Conservation (phyloP, 2,797 vertebrate genomes). For the Paratrypauchen microcephalus region DNA sequence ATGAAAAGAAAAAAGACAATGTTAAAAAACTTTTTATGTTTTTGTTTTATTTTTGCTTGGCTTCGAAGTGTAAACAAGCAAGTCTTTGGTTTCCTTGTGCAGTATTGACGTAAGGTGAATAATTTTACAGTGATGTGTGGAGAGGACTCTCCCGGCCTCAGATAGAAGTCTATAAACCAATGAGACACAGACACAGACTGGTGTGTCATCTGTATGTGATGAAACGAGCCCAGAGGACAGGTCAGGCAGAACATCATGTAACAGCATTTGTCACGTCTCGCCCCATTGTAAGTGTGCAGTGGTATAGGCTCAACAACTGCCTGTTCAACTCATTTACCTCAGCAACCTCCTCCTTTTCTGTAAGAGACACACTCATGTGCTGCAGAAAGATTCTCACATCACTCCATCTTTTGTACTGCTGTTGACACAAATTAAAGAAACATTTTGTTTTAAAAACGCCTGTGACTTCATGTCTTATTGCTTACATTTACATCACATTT, state of each 20-base stretch:
- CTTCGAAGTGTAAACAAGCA: slow-evolving; percentile 94
- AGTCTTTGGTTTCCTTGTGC: slow-evolving; percentile 96
- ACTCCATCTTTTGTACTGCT: slow-evolving; percentile 99
- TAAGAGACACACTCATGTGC: slow-evolving; percentile 76
- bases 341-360: slow-evolving; percentile 97
- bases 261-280: slow-evolving; percentile 87
- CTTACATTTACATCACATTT: neutral
- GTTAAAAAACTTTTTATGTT: slow-evolving; percentile 68
- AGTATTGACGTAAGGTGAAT: slow-evolving; percentile 97
- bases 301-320: slow-evolving; percentile 83
- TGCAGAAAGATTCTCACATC: slow-evolving; percentile 90
- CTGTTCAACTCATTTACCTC: slow-evolving; percentile 99
- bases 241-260: slow-evolving; percentile 88
- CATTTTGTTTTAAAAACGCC: slow-evolving; percentile 95
- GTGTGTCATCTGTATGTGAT: slow-evolving; percentile 79
- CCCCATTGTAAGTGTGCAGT: slow-evolving; percentile 83
- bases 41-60: slow-evolving; percentile 83
- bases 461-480: slow-evolving; percentile 29
- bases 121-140: slow-evolving; percentile 91
- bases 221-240: slow-evolving; percentile 84
- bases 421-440: slow-evolving; percentile 99
- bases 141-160: slow-evolving; percentile 88
- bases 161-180: slow-evolving; percentile 68
- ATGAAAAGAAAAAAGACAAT: slow-evolving; percentile 73
- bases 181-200: slow-evolving; percentile 81